phyloP scores from a whole-genome alignment of 2,797 vertebrate species.

The Threskiornis aethiopicus region DNA sequence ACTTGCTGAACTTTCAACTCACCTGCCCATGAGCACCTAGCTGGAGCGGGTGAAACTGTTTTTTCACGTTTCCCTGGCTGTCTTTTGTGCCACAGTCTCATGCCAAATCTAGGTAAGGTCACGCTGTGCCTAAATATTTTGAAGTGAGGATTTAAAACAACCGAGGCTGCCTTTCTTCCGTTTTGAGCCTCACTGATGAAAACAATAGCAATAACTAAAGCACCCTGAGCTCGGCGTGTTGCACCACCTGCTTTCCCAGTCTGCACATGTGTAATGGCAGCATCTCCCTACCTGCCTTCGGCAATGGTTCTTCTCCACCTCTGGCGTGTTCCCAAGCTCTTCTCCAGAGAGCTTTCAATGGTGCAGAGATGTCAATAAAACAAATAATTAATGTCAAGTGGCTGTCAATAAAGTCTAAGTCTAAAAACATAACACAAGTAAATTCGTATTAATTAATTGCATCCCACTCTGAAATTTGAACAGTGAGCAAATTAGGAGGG shows the following conservation, averaged over 20 bases:
- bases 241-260: not conserved
- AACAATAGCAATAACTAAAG: not conserved
- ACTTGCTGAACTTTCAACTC: not conserved
- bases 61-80: not conserved
- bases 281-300: not conserved
- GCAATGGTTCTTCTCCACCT: not conserved
- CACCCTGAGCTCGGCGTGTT: not conserved
- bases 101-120: not conserved
- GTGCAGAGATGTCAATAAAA: not conserved
- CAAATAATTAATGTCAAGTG: conserved; percentile 25
- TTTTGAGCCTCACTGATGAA: not conserved
- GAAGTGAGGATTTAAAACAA: not conserved
- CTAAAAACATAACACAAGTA: not conserved
- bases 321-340: not conserved
- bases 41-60: not conserved
- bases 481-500: not conserved
- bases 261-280: not conserved
- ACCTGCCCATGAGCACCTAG: not conserved
- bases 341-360: not conserved
- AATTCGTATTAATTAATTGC: not conserved
- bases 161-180: rapidly evolving
- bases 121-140: not conserved
- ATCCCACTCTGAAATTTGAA: not conserved
- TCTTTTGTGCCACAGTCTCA: not conserved
- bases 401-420: not conserved